Evolutionary conservation across 2,888 invertebrate genomes (phyloP).

Genomic region (Zonitis immaculata): DNA sequence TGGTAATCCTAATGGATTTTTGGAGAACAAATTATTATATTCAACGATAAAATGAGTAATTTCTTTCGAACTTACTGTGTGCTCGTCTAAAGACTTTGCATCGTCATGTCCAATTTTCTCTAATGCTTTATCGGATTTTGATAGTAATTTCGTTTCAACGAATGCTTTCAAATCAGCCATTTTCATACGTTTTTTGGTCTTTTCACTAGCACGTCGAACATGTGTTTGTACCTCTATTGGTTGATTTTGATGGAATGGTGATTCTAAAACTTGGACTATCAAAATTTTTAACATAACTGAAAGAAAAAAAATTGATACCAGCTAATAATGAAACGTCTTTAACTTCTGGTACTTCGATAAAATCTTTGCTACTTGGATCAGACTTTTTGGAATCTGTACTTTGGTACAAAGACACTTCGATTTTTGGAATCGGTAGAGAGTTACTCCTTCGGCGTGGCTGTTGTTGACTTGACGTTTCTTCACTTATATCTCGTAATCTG

Average conservation of each 20-base stretch:
- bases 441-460: constrained; percentile 84
- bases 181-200: constrained; percentile 80
- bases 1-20: constrained; percentile 66
- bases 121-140: constrained; percentile 86
- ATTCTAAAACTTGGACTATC: constrained; percentile 38
- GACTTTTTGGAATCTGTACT: constrained; percentile 66
- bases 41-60: no score
- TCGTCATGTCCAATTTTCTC: constrained; percentile 84
- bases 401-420: constrained; percentile 81
- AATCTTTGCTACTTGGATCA: constrained; percentile 63
- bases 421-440: constrained; percentile 90
- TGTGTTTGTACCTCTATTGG: constrained; percentile 50
- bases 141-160: constrained; percentile 85
- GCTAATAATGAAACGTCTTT: constrained; percentile 62
- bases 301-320: constrained; percentile 38
- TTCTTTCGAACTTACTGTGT: constrained; percentile 58
- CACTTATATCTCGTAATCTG: constrained; percentile 82
- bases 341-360: constrained; percentile 72
- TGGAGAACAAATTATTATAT: not conserved
- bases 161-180: constrained; percentile 89
- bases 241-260: constrained; percentile 47
- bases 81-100: constrained; percentile 52
- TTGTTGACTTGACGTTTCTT: constrained; percentile 72
- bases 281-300: not conserved
- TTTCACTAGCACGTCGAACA: constrained; percentile 71